Evolutionary conservation across 2,797 vertebrate species (phyloP), one percentile per base, ranked within the genome.

Genomic region (Gambelia wislizenii): DNA sequence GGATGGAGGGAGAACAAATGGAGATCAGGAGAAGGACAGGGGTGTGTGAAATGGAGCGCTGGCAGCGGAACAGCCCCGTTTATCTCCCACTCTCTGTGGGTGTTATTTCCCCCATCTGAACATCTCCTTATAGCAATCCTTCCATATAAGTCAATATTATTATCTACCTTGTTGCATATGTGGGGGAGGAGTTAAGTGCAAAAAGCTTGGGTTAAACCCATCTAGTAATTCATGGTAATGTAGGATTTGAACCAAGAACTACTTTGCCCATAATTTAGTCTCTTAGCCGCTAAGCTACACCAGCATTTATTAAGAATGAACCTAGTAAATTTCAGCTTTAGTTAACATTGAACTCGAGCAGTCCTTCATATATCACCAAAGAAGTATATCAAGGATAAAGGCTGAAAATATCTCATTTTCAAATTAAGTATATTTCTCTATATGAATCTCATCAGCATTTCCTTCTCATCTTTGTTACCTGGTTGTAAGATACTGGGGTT

Each of bases 291-390:
- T n/a, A n/a, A 12, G 18, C 30, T n/a, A 70, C 33, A 70, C 87
- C 83, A 92, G 82, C 85, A 94, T 95, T 93, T 95, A 85, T 94
- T 56, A 91, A 91, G 92, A 52, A 12, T 52, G 8, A 12, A 6
- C 7, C 49, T 52, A 52, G 49, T 6, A 52, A 52, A 52, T 52
- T 52, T 52, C 49, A 52, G 49, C 49, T 52, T 52, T 52, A 52
- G 49, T 52, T 52, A 52, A 52, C 8, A 92, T 74, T 89, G 86
- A 91, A 83, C 74, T 94, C 94, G 91, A 94, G 90, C 84, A 87
- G 89, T 95, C 56, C 84, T 90, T 94, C 95, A 91, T 92, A 96
- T 94, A 94, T 95, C 95, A 96, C 87, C 81, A 76, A 87, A 94
- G 47, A 91, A 85, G 33, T 89, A 89, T 82, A 91, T 84, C 88